Evolutionary conservation across 1,140 invertebrate species (phyloP), one percentile per base, ranked within the genome.

Genomic region (Drosophila kepulauana): DNA sequence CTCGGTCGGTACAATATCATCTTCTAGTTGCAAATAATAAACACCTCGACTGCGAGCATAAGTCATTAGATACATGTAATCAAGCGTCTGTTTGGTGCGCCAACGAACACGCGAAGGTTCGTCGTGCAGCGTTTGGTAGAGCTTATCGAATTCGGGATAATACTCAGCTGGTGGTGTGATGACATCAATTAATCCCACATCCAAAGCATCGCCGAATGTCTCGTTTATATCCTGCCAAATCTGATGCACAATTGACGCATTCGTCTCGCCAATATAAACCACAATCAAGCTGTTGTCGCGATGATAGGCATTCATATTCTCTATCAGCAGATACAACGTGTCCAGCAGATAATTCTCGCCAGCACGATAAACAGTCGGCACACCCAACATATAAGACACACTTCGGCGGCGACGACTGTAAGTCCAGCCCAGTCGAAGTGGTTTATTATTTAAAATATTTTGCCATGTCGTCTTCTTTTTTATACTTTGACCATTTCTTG

Each of bases 11-110:
- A 41, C 4, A 5, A 72, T 10, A 43, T 82, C 59, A 38, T 82
- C 80, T 10, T 78, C 62, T 25, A 82, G 58, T 10, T 82, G 80
- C 6, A 82, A 25, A 35, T 82, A 82, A n/a, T 78, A 81, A 0
- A 3, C 16, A 2, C 80, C 79, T 8, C 67, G 81, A 0, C 46
- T 20, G 1, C 13, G 33, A 5, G 72, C 80, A 49, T 82, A 82
- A 0, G 48, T 64, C 80, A 79, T 82, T 1, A 82, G 54, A 8
- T 46, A 82, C 20, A 82, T 65, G 25, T 72, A 82, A 63, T 76
- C 64, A 30, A 82, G 46, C 8, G 62, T 79, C 38, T 76, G 71
- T n/a, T 82, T 76, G 2, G 71, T 65, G 11, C 71, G 35, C 72
- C 52, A 76, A 6, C 15, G 46, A 5, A 56, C 57, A 0, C 58